phyloP scores from a whole-genome alignment of 2,113 vertebrate species.

The Garra rufa region DNA sequence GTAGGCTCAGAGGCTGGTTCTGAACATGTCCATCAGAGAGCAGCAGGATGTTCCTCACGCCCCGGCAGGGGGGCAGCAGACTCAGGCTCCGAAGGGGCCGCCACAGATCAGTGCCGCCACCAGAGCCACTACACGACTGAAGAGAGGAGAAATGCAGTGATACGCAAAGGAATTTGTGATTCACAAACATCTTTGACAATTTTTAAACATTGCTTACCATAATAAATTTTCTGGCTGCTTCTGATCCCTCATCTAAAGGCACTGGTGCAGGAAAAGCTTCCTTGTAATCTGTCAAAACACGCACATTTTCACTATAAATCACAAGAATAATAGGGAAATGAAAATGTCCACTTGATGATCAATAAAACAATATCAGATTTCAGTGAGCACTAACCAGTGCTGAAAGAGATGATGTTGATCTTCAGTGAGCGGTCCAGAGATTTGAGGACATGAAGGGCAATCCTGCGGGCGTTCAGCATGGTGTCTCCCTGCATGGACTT shows the following conservation, averaged over 20 bases:
- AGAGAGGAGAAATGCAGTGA: neutral
- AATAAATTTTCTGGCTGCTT: conserved; percentile 72
- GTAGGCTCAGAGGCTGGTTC: conserved; percentile 75
- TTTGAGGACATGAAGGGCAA: conserved; percentile 75
- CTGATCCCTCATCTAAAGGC: conserved; percentile 39
- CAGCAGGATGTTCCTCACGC: conserved; percentile 81
- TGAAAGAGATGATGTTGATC: conserved; percentile 81
- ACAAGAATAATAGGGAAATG: neutral
- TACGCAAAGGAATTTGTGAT: neutral
- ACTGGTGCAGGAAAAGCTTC: conserved; percentile 77
- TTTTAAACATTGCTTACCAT: conserved; percentile 68
- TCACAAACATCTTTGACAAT: neutral
- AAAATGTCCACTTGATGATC: neutral
- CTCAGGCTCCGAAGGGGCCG: conserved; percentile 78
- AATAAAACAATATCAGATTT: neutral
- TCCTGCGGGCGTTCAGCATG: conserved; percentile 72
- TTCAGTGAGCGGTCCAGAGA: conserved; percentile 62
- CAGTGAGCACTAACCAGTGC: conserved; percentile 73
- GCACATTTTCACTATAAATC: neutral
- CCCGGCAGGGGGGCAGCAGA: conserved; percentile 79
- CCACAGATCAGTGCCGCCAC: conserved; percentile 89
- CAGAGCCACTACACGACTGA: conserved; percentile 73
- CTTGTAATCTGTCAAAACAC: conserved; percentile 70
- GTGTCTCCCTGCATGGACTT: conserved; percentile 81
- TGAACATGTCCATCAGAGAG: conserved; percentile 89